Evolutionary conservation across 2,888 invertebrate genomes (phyloP).

Genomic region (Tryphoninae sp.): DNA sequence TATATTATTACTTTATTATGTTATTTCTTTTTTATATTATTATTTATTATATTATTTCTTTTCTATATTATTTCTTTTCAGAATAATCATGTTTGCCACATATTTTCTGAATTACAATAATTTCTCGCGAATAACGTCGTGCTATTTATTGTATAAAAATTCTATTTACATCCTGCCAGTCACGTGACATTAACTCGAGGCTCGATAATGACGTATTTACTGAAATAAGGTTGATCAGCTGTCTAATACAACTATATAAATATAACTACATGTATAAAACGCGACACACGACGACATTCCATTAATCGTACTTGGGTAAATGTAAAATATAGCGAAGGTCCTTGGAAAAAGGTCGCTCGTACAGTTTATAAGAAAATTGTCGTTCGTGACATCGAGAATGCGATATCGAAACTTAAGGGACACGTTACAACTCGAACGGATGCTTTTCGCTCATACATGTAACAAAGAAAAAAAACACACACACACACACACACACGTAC

Average conservation of each 20-base stretch:
- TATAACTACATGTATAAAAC: neutral
- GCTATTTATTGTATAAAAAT: neutral
- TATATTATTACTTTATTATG: no score
- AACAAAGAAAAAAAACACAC: neutral
- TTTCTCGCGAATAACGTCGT: no score
- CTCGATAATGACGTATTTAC: conserved; percentile 29
- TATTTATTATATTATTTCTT: no score
- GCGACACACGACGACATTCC: conserved; percentile 3
- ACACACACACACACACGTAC: neutral
- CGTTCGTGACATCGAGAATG: conserved; percentile 1
- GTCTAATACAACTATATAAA: neutral
- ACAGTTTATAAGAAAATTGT: conserved; percentile 27
- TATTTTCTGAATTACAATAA: no score
- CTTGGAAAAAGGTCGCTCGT: conserved; percentile 27
- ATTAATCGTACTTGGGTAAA: conserved; percentile 18
- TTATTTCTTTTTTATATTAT: no score
- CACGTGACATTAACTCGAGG: conserved; percentile 10
- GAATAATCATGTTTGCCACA: no score
- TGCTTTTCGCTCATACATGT: neutral
- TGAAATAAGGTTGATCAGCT: conserved; percentile 16
- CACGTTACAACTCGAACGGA: neutral
- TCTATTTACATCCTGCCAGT: conserved; percentile 4
- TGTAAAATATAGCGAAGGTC: neutral
- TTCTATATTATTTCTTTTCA: no score
- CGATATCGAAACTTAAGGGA: neutral